Evolutionary conservation across 2,113 vertebrate species (phyloP).

Genomic region (Phocoena phocoena): DNA sequence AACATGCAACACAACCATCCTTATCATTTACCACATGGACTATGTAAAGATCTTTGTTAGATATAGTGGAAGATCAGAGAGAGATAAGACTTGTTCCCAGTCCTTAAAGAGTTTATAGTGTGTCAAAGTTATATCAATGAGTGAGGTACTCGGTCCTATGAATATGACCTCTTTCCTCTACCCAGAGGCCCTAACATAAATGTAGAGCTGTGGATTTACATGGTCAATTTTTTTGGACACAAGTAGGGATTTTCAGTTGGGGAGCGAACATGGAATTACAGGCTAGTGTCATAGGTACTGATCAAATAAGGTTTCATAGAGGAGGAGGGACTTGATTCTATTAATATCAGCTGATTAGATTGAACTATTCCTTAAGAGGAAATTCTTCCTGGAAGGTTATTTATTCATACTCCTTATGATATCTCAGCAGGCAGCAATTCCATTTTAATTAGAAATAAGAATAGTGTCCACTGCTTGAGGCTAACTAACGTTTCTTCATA

Average conservation of each 20-base stretch:
- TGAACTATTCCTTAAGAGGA: conserved; percentile 3
- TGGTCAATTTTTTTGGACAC: background rate
- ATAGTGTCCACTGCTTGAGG: background rate
- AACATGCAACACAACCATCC: background rate
- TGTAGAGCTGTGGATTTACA: background rate
- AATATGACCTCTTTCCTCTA: background rate
- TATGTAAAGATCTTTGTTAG: background rate
- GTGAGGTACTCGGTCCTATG: background rate
- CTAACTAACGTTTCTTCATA: background rate
- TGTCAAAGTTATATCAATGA: background rate
- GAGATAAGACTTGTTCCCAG: background rate
- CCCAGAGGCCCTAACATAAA: background rate
- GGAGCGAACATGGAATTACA: background rate
- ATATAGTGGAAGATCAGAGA: background rate
- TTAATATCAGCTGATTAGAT: background rate
- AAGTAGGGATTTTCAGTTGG: background rate
- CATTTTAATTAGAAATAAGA: background rate
- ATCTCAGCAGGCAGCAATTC: background rate
- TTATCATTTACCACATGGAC: background rate
- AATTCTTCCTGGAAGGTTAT: background rate
- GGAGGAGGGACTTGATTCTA: background rate
- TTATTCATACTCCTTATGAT: background rate
- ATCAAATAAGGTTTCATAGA: background rate
- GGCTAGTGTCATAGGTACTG: background rate
- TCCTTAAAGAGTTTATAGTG: background rate